These are phyloP conservation scores for Neria commutata DNA, from an alignment of 2,888 invertebrate genomes.

Conservation along the genomic window DNA sequence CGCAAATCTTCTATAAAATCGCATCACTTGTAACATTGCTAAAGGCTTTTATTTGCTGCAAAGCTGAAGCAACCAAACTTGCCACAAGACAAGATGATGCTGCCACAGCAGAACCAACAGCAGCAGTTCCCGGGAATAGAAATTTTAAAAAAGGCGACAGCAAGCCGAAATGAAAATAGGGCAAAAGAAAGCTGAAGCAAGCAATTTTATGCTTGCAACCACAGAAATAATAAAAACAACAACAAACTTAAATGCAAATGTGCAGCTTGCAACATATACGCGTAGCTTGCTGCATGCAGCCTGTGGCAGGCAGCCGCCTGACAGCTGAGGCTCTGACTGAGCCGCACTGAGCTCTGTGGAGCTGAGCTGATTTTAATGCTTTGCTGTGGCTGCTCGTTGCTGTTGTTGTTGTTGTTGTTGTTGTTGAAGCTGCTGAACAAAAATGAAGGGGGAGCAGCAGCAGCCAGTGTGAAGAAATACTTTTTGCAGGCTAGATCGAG, in stretches of 20 bases:
- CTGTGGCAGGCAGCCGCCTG: neutral
- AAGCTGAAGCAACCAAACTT: neutral
- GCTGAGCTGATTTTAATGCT: neutral
- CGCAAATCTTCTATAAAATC: neutral
- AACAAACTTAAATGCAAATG: neutral
- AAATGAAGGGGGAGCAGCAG: neutral
- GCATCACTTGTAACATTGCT: too few relatives aligned
- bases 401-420: neutral
- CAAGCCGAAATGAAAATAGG: conserved; percentile 38
- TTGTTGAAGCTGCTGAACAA: neutral
- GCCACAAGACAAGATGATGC: neutral
- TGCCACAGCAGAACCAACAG: too few relatives aligned
- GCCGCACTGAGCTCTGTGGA: neutral
- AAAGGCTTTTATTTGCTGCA: too few relatives aligned
- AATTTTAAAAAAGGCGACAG: too few relatives aligned
- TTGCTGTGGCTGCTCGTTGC: conserved; percentile 4
- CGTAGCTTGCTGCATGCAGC: neutral
- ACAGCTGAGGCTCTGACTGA: too few relatives aligned
- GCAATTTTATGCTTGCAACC: conserved; percentile 25
- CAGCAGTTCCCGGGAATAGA: too few relatives aligned
- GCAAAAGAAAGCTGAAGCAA: too few relatives aligned
- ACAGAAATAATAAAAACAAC: conserved; percentile 11
- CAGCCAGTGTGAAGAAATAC: too few relatives aligned
- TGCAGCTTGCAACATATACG: neutral
- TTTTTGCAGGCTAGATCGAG: too few relatives aligned